Base-by-base conservation (phyloP, 2,888 invertebrate genomes). In the Ethmia dodecea region DNA sequence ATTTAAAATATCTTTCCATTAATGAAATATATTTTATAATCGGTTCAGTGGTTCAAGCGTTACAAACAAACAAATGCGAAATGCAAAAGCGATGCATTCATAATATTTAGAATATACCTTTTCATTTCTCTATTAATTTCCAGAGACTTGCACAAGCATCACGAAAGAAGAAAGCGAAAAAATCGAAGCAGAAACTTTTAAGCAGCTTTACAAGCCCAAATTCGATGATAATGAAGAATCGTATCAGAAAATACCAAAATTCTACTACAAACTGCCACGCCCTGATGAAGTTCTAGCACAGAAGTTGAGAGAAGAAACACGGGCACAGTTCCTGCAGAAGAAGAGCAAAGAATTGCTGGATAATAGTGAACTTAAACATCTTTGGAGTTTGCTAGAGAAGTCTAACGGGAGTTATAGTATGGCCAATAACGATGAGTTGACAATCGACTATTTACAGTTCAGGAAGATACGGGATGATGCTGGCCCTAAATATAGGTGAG, bases 381-480 rank as follows among this genome's bases (percentile, higher is more conserved):
- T 98, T 1, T 97, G 96, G 95, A 89, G 91, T 28, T 76, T 95
- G 33, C 72, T 98, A 42, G 95, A 97, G 69, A 92, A 93, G 49
- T 90, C 94, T 35, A 93, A 94, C 52, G 94, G 93, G 11, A 92
- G 90, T 40, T 92, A 92, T 22, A 87, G 89, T 29, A 90, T 90
- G 24, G 60, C 68, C 0, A 78, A 59, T 28, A 84, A 76, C 42
- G 94, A 95, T 42, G 96, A 97, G 55, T 91, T 96, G 50, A 89
- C 94, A 42, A 93, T 97, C 37, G 93, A 91, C 67, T 97, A 96
- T 69, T 88, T 91, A 44, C 95, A 96, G 71, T 97, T 94, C 62
- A 89, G 91, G 49, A 93, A 92, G 73, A 93, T 97, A 5, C 89
- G 91, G 13, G 88, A 90, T 44, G 84, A 93, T 42, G 93, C 94